These are phyloP conservation scores for Cryptus armator DNA, from an alignment of 2,888 invertebrate genomes.

Conservation along the genomic window DNA sequence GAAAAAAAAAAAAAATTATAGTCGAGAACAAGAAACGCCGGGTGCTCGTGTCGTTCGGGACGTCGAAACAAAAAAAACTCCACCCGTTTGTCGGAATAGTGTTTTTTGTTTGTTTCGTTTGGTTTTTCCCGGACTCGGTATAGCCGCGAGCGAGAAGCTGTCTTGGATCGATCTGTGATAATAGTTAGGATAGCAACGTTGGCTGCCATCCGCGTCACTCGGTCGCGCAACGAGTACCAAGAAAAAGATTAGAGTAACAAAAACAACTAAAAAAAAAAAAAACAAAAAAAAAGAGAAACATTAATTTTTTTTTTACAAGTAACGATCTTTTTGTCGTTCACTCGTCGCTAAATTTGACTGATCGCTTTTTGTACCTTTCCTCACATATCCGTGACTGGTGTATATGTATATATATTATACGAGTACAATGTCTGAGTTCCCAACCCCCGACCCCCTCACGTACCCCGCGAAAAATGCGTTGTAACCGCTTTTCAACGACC, in stretches of 20 bases:
- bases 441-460: background rate
- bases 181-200: slow-evolving; percentile 78
- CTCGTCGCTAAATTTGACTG: slow-evolving; percentile 45
- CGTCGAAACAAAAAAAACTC: slow-evolving; percentile 23
- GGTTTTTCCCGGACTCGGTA: slow-evolving; percentile 66
- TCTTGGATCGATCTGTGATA: slow-evolving; percentile 84
- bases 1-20: slow-evolving; percentile 48
- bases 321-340: slow-evolving; percentile 38
- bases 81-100: slow-evolving; percentile 11
- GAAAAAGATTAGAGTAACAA: slow-evolving; percentile 14
- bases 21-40: slow-evolving; percentile 22
- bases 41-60: slow-evolving; percentile 48
- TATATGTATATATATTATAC: slow-evolving; percentile 64
- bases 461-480: slow-evolving; percentile 37
- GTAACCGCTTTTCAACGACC: slow-evolving; percentile 56
- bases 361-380: slow-evolving; percentile 40
- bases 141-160: slow-evolving; percentile 80
- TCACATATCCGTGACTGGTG: slow-evolving; percentile 59
- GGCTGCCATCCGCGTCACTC: slow-evolving; percentile 63
- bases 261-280: slow-evolving; percentile 3
- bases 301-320: background rate
- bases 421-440: slow-evolving; percentile 46
- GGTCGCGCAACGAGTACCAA: slow-evolving; percentile 49
- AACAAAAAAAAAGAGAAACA: background rate
- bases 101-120: slow-evolving; percentile 29